These are phyloP conservation scores for Portunus trituberculatus DNA, from an alignment of 1,140 invertebrate species.

Conservation along the genomic window DNA sequence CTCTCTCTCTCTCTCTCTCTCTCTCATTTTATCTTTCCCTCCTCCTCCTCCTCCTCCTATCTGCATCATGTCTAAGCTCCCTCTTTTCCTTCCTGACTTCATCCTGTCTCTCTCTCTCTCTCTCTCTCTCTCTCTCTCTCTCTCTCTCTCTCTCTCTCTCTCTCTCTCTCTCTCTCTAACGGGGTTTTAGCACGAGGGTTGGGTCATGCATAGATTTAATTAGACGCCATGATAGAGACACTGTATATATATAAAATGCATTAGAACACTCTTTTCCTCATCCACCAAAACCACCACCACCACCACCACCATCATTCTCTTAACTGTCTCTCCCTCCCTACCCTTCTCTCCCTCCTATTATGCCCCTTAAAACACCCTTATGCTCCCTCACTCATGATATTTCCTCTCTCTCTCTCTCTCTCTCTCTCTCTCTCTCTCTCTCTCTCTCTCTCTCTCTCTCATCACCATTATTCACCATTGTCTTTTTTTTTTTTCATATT, in stretches of 20 bases:
- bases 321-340: not conserved
- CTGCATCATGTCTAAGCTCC: not conserved
- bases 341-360: not conserved
- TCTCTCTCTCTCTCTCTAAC: not conserved
- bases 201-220: too few species aligned
- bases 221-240: too few species aligned
- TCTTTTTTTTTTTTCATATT: not conserved
- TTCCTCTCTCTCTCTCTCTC: not conserved
- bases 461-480: too few species aligned
- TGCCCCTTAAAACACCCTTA: not conserved
- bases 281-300: too few species aligned
- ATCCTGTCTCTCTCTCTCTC: not conserved
- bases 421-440: not conserved
- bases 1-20: not conserved
- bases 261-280: too few species aligned
- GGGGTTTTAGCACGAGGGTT: too few species aligned
- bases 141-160: not conserved
- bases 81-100: not conserved
- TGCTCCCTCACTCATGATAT: not conserved
- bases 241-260: too few species aligned
- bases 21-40: too few species aligned
- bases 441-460: not conserved
- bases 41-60: not conserved
- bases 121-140: not conserved
- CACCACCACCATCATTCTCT: too few species aligned